Evolutionary conservation across 2,888 invertebrate species (phyloP).

Genomic region (Callinectes sapidus): DNA sequence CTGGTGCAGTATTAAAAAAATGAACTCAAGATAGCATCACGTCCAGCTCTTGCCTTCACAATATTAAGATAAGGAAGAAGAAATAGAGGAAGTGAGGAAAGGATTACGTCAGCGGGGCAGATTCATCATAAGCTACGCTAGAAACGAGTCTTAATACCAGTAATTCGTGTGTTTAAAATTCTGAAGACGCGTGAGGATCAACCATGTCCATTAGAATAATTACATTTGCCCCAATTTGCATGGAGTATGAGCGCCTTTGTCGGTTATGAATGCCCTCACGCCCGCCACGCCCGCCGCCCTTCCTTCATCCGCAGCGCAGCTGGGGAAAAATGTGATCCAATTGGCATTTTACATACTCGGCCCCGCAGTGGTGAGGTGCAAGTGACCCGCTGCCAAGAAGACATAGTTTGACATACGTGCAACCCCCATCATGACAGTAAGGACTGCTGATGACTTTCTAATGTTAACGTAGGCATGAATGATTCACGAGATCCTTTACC

Average conservation of each 20-base stretch:
- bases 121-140: not conserved
- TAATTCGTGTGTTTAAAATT: not conserved
- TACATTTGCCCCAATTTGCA: constrained; percentile 46
- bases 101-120: not conserved
- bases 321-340: constrained; percentile 23
- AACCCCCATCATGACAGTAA: not conserved
- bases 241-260: constrained; percentile 50
- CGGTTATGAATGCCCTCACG: constrained; percentile 15
- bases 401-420: not conserved
- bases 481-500: not conserved
- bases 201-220: constrained; percentile 53
- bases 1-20: not conserved
- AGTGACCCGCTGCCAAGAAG: not conserved
- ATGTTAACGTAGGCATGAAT: not conserved
- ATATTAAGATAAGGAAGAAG: not conserved
- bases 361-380: not conserved
- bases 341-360: constrained; percentile 6
- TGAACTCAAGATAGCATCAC: not conserved
- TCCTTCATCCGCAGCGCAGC: not conserved
- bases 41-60: not conserved
- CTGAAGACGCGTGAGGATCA: constrained; percentile 35
- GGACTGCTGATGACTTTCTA: not conserved
- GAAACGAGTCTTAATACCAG: constrained; percentile 26
- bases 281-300: not conserved
- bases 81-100: not conserved